A percentile compares a stretch with the other conserved stretches of the same genome.
Evolutionary conservation across 2,888 invertebrate genomes (phyloP).

Genomic region (Adelphocoris suturalis): DNA sequence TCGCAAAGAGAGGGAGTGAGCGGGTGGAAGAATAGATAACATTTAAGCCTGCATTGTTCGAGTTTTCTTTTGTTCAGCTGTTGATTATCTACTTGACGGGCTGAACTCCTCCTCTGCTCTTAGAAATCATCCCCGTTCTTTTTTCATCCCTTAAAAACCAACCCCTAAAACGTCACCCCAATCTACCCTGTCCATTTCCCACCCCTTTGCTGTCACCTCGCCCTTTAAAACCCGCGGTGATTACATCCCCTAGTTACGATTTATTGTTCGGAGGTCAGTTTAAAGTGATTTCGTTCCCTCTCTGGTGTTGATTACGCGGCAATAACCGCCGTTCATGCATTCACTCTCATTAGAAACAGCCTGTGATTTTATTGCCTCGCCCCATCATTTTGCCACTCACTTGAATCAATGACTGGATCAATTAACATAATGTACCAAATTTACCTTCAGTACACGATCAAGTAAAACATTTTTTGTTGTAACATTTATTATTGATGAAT

Average conservation of each 20-base stretch:
- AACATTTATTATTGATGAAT: too few species aligned
- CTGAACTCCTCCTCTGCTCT: neutral
- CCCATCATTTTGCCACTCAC: neutral
- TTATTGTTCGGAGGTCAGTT: conserved; percentile 49
- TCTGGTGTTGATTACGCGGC: conserved; percentile 64
- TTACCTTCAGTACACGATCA: too few species aligned
- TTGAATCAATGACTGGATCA: conserved; percentile 28
- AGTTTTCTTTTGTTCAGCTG: conserved; percentile 67
- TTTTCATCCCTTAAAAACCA: conserved; percentile 7
- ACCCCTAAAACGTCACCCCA: conserved; percentile 29
- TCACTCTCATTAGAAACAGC: conserved; percentile 59
- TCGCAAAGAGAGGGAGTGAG: conserved; percentile 38
- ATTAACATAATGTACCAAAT: neutral
- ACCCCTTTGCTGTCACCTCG: conserved; percentile 6
- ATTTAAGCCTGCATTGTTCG: conserved; percentile 67
- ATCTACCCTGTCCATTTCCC: conserved; percentile 18
- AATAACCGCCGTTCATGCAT: conserved; percentile 64
- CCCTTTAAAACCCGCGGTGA: conserved; percentile 54
- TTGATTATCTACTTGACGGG: conserved; percentile 70
- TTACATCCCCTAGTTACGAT: conserved; percentile 47
- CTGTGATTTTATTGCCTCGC: conserved; percentile 40
- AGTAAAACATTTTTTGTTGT: too few species aligned
- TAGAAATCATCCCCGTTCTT: conserved; percentile 39
- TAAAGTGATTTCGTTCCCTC: conserved; percentile 47
- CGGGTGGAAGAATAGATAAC: conserved; percentile 68